Percentiles rank a stretch among this genome's conserved stretches.
These are phyloP conservation scores for Plumapathes pennacea DNA, from an alignment of 92 coral and sea anemone genomes.

Conservation along the genomic window DNA sequence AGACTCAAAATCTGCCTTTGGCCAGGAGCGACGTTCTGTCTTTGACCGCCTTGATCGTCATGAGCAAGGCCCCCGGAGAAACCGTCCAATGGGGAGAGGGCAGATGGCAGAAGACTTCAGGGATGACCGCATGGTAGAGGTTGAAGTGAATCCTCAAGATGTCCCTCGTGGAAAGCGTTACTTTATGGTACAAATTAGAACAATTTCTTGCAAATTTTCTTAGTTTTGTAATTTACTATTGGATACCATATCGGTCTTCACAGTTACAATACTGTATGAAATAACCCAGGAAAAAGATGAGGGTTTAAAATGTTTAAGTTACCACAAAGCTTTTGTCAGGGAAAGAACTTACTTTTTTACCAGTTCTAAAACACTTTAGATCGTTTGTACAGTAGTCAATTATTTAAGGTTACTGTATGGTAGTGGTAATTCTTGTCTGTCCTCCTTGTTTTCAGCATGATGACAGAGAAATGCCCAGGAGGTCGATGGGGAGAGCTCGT, in stretches of 20 bases:
- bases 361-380: too few species aligned
- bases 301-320: too few species aligned
- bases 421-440: not conserved
- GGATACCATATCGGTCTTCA: too few species aligned
- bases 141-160: conserved; percentile 41
- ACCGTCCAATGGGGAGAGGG: conserved; percentile 3
- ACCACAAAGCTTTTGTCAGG: not conserved
- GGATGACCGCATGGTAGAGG: conserved; percentile 33
- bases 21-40: conserved; percentile 22
- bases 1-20: not conserved
- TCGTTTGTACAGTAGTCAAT: not conserved
- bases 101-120: not conserved
- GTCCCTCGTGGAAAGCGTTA: conserved; percentile 45
- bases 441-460: conserved; percentile 8
- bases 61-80: conserved; percentile 26
- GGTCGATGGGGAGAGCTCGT: conserved; percentile 26
- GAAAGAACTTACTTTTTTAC: not conserved
- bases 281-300: too few species aligned
- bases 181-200: conserved; percentile 27
- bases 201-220: too few species aligned
- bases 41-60: conserved; percentile 30
- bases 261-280: too few species aligned
- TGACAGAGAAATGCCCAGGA: conserved; percentile 36
- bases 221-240: too few species aligned
- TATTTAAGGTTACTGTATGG: not conserved